These are phyloP conservation scores for Mongoloraphidia duomilia DNA, from an alignment of 2,888 invertebrate species.

Conservation along the genomic window DNA sequence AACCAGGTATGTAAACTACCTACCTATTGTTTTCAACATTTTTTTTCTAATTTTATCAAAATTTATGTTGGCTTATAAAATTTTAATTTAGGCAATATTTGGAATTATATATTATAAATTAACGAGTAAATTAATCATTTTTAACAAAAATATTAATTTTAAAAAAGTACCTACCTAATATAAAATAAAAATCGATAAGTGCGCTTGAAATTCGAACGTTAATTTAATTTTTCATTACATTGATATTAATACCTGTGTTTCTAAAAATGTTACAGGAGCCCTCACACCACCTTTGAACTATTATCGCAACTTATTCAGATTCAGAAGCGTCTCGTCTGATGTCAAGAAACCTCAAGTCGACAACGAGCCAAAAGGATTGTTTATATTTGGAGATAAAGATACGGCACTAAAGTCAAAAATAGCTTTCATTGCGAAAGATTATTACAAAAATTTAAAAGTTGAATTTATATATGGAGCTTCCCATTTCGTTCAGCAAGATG, in stretches of 20 bases:
- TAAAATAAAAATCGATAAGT: no score
- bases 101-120: no score
- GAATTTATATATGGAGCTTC: conserved; percentile 30
- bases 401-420: conserved; percentile 23
- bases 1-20: no score
- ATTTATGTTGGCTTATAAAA: not conserved
- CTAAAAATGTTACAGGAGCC: conserved; percentile 30
- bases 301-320: conserved; percentile 35
- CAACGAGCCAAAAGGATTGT: conserved; percentile 30
- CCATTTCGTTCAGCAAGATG: conserved; percentile 42
- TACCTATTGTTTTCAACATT: conserved; percentile 14
- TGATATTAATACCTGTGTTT: not conserved
- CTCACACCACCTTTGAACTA: conserved; percentile 40
- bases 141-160: no score
- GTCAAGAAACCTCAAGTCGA: conserved; percentile 21
- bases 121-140: no score
- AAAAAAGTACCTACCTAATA: no score
- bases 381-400: conserved; percentile 34
- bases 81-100: no score
- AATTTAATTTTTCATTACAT: no score
- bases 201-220: no score
- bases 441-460: conserved; percentile 31
- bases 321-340: conserved; percentile 19
- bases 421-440: conserved; percentile 27
- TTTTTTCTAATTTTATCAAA: not conserved